These are phyloP conservation scores for Crypturellus undulatus DNA, from an alignment of 2,113 vertebrate genomes.

Conservation along the genomic window DNA sequence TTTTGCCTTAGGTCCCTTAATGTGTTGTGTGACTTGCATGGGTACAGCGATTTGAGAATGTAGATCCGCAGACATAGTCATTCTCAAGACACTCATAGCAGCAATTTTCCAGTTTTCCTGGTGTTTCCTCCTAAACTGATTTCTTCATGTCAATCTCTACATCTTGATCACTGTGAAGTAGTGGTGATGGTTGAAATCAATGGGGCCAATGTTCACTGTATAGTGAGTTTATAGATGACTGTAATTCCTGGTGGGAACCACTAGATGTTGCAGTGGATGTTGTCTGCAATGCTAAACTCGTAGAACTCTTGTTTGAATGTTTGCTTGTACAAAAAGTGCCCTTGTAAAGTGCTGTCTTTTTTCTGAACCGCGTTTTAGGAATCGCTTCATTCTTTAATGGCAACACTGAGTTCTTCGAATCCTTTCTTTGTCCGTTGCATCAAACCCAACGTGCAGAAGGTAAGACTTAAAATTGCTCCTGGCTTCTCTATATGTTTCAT, in stretches of 20 bases:
- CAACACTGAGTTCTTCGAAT: conserved; percentile 89
- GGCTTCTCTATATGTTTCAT: not conserved
- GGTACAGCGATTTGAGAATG: not conserved
- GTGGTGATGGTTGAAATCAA: not conserved
- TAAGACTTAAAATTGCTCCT: conserved; percentile 62
- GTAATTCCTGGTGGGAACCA: not conserved
- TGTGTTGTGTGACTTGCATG: not conserved
- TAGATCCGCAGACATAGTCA: not conserved
- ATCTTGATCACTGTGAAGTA: not conserved
- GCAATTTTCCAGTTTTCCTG: not conserved
- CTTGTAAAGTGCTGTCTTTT: not conserved
- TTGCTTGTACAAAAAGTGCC: not conserved
- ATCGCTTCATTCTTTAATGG: conserved; percentile 94
- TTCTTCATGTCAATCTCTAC: not conserved
- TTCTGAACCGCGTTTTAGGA: conserved; percentile 70
- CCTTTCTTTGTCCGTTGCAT: conserved; percentile 96
- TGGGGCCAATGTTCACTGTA: not conserved
- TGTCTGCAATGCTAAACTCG: not conserved
- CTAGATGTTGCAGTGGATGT: conserved; percentile 40
- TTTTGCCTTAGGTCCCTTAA: not conserved
- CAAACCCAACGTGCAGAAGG: conserved; percentile 95
- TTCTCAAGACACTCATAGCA: not conserved
- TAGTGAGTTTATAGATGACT: fast-evolving
- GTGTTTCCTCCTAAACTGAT: not conserved
- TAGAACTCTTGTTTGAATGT: not conserved